These are phyloP conservation scores for Drosophila bipectinata DNA, from an alignment of 1,140 invertebrate genomes.

Conservation along the genomic window DNA sequence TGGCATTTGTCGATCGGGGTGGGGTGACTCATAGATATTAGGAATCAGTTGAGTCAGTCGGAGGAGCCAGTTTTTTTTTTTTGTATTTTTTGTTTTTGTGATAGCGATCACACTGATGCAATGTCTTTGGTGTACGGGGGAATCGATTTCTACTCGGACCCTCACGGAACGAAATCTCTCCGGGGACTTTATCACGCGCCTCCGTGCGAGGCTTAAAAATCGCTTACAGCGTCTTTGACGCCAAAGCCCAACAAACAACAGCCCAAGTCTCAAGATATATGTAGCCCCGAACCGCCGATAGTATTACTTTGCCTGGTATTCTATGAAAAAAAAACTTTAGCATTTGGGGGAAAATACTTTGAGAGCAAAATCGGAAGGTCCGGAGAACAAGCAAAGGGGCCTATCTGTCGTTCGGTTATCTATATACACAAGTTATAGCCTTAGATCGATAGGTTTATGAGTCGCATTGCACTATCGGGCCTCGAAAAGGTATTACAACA, in stretches of 20 bases:
- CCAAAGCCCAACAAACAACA: conserved; percentile 57
- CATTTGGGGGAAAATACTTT: conserved; percentile 26
- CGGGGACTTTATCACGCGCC: conserved; percentile 62
- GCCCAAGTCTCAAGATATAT: conserved; percentile 7
- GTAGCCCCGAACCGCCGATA: too few species aligned
- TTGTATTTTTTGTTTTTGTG: background rate
- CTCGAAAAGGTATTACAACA: conserved; percentile 62
- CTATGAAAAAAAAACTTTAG: background rate
- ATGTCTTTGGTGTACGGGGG: conserved; percentile 6
- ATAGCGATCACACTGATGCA: conserved; percentile 45
- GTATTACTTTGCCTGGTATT: too few species aligned
- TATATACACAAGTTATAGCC: conserved; percentile 24
- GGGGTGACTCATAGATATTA: conserved; percentile 4
- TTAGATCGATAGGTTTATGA: conserved; percentile 72
- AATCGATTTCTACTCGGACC: background rate
- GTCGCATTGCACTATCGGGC: conserved; percentile 53
- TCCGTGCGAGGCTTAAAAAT: conserved; percentile 67
- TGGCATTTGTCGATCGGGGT: conserved; percentile 3
- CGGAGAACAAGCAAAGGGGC: conserved; percentile 1
- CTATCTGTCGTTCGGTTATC: conserved; percentile 54
- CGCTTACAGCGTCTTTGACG: conserved; percentile 76
- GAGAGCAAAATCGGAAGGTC: conserved; percentile 1
- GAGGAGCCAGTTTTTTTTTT: background rate
- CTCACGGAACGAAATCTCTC: background rate
- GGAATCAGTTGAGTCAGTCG: conserved; percentile 30